These are phyloP conservation scores for Agyllia agylla DNA, from an alignment of 2,888 invertebrate species.

Conservation along the genomic window DNA sequence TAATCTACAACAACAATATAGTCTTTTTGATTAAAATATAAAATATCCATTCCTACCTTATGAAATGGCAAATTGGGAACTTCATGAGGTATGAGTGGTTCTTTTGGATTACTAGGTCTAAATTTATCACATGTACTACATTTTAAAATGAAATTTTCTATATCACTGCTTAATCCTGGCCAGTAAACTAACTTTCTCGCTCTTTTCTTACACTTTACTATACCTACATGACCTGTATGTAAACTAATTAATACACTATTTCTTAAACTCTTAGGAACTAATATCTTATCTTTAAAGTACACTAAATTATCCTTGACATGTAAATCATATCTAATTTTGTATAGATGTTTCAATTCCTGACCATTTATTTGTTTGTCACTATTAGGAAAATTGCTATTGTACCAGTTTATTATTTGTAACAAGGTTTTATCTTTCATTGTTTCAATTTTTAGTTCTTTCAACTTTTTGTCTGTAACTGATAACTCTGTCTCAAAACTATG, in stretches of 20 bases:
- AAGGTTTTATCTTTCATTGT: background rate
- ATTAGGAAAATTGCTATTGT: background rate
- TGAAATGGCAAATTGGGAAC: no score
- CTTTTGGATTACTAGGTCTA: background rate
- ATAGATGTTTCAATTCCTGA: background rate
- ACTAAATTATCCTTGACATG: background rate
- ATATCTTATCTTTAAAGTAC: background rate
- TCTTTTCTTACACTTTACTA: background rate
- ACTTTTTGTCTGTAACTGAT: background rate
- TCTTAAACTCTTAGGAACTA: background rate
- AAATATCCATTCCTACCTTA: no score
- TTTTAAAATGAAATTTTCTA: background rate
- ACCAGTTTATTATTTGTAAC: background rate
- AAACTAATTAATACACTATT: background rate
- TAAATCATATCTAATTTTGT: background rate
- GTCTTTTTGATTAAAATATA: no score
- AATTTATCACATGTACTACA: background rate
- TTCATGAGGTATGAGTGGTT: no score
- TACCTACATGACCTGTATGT: background rate
- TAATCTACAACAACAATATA: no score
- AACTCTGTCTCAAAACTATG: background rate
- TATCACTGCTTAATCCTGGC: background rate
- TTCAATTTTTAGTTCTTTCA: background rate
- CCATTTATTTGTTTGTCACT: background rate
- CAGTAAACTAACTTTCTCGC: background rate